Conservation (phyloP, 2,888 invertebrate genomes). For the Lissocephala sabroskyi region DNA sequence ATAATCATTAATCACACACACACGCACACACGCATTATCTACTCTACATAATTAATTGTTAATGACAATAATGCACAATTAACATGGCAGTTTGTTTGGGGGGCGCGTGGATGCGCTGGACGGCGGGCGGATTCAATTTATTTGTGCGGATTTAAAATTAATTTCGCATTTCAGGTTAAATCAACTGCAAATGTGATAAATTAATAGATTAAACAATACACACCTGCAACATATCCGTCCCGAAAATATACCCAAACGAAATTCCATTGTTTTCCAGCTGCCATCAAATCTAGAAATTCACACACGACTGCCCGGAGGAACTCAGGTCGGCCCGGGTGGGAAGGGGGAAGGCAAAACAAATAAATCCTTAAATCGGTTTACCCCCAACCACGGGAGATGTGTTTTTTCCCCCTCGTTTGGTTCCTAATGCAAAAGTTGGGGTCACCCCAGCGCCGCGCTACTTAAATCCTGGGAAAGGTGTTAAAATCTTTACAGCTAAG, state of each 20-base stretch:
- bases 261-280: too few species aligned
- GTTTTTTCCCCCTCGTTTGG: slow-evolving; percentile 43
- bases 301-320: not conserved
- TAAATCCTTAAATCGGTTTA: slow-evolving; percentile 42
- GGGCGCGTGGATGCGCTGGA: slow-evolving; percentile 5
- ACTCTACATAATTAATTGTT: slow-evolving; percentile 53
- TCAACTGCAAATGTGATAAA: slow-evolving; percentile 56
- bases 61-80: slow-evolving; percentile 50
- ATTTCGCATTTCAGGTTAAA: slow-evolving; percentile 46
- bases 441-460: not conserved
- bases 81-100: slow-evolving; percentile 21
- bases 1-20: not conserved
- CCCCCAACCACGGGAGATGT: slow-evolving; percentile 14
- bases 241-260: too few species aligned
- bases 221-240: too few species aligned
- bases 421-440: slow-evolving; percentile 45
- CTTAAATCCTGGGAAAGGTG: slow-evolving; percentile 31
- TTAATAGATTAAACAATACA: slow-evolving; percentile 49
- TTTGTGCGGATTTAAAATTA: slow-evolving; percentile 40
- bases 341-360: not conserved
- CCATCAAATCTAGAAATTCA: slow-evolving; percentile 25
- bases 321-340: too few species aligned
- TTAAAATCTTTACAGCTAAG: slow-evolving; percentile 24
- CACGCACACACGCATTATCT: slow-evolving; percentile 14
- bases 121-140: slow-evolving; percentile 37